Evolutionary conservation across 2,888 invertebrate species (phyloP), one percentile per base, ranked within the genome.

Genomic region (Acrobasis repandana): DNA sequence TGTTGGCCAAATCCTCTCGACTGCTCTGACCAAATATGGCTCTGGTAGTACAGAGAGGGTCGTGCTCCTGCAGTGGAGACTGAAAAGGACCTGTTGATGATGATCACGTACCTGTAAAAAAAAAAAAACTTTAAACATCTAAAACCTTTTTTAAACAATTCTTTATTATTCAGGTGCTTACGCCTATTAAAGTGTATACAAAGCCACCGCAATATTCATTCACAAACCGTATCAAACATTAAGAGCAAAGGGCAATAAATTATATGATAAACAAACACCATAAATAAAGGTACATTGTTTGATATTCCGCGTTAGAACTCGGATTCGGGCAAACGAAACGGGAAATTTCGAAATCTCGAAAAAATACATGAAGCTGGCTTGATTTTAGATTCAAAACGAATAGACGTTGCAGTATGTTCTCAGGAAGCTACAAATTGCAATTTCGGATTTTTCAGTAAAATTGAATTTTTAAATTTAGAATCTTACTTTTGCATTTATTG

Each of bases 211-310:
- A 10, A 36, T 36, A 36, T n/a, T 52, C 9, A 52, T 52, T 52
- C 52, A 52, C 16, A 16, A 36, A 52, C 52, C 52, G 52, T 36
- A 36, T 52, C 34, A 33, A 51, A 33, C 36, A 52, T 52, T 52
- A 15, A 34, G 16, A 28, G 14, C n/a, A 20, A 50, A 50, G 20
- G 6, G 52, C 36, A 18, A 34, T 52, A 52, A 52, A 52, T 52
- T 36, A 8, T 18, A 10, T 1, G 34, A 36, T 36, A 52, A 52
- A 36, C 52, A 52, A 52, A 36, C 52, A 52, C 36, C 34, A 52
- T 52, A 52, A 52, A 52, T 52, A 52, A 52, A 28, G 15, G 34
- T 16, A 52, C 36, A 52, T 36, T 52, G 52, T 52, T 43, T 50
- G 50, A 14, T 52, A 52, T 52, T 52, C 51, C 34, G 15, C 34